These are phyloP conservation scores for Gryon sp. DNA, from an alignment of 1,140 invertebrate genomes.

Conservation along the genomic window DNA sequence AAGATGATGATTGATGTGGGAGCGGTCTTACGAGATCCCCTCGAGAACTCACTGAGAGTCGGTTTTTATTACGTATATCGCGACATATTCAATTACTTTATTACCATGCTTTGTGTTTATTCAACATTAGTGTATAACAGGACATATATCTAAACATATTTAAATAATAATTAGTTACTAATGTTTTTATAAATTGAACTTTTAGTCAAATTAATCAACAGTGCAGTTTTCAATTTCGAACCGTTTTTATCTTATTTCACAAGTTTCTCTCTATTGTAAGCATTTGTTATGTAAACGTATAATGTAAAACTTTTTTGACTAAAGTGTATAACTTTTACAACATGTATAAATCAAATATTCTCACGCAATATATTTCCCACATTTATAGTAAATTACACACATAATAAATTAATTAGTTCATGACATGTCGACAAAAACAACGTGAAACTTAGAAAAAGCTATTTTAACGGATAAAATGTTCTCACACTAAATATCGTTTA, in stretches of 20 bases:
- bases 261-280: too few relatives aligned
- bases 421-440: slow-evolving; percentile 25
- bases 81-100: slow-evolving; percentile 53
- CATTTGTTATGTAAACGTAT: too few relatives aligned
- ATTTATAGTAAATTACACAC: slow-evolving; percentile 21
- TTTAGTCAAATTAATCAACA: too few relatives aligned
- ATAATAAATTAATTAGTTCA: slow-evolving; percentile 40
- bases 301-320: too few relatives aligned
- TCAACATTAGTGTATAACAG: slow-evolving; percentile 10
- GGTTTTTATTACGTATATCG: slow-evolving; percentile 31
- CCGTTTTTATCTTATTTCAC: too few relatives aligned
- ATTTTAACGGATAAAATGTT: slow-evolving; percentile 7
- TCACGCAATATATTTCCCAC: slow-evolving; percentile 36
- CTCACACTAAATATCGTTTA: slow-evolving; percentile 22
- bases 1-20: slow-evolving; percentile 78
- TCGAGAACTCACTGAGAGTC: slow-evolving; percentile 50
- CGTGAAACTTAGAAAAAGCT: slow-evolving; percentile 34
- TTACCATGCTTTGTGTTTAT: slow-evolving; percentile 29
- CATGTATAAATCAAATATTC: too few relatives aligned
- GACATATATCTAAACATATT: too few relatives aligned
- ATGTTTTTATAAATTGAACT: too few relatives aligned
- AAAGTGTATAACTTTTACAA: too few relatives aligned
- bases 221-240: too few relatives aligned
- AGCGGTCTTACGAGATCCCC: slow-evolving; percentile 70
- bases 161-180: too few relatives aligned